phyloP scores from a whole-genome alignment of 2,797 vertebrate species.

The Acomys russatus region DNA sequence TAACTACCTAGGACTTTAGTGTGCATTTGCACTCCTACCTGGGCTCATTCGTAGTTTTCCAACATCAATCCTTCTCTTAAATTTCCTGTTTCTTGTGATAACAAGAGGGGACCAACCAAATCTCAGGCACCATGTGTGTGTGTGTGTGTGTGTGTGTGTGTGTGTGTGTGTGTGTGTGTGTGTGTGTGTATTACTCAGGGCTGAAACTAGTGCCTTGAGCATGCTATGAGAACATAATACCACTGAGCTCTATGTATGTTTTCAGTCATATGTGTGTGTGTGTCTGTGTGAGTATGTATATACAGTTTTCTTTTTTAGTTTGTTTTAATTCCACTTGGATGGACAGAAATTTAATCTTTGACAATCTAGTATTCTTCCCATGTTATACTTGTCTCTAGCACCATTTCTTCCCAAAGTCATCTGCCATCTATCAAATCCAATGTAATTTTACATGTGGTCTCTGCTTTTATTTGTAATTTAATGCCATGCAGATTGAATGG shows the following conservation, averaged over 20 bases:
- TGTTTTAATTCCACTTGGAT: constrained; percentile 9
- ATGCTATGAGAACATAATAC: neutral
- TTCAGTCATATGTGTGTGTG: too few species aligned
- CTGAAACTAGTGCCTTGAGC: neutral
- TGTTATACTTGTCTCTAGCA: neutral
- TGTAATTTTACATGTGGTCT: neutral
- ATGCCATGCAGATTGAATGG: neutral
- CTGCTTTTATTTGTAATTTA: neutral
- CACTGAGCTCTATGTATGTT: neutral
- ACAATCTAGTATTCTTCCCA: neutral
- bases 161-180: too few species aligned
- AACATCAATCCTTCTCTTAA: neutral
- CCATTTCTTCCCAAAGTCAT: neutral
- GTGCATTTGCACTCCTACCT: neutral
- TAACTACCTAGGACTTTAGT: neutral
- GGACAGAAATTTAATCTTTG: constrained; percentile 13
- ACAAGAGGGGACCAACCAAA: neutral
- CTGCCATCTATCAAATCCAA: neutral
- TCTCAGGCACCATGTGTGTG: neutral
- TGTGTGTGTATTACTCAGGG: neutral
- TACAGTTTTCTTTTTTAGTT: constrained; percentile 23
- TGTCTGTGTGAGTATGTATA: neutral
- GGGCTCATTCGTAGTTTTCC: neutral
- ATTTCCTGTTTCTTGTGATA: constrained; percentile 4
- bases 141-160: neutral